These are phyloP conservation scores for Eutrigla gurnardus DNA, from an alignment of 2,797 vertebrate species.

Conservation along the genomic window DNA sequence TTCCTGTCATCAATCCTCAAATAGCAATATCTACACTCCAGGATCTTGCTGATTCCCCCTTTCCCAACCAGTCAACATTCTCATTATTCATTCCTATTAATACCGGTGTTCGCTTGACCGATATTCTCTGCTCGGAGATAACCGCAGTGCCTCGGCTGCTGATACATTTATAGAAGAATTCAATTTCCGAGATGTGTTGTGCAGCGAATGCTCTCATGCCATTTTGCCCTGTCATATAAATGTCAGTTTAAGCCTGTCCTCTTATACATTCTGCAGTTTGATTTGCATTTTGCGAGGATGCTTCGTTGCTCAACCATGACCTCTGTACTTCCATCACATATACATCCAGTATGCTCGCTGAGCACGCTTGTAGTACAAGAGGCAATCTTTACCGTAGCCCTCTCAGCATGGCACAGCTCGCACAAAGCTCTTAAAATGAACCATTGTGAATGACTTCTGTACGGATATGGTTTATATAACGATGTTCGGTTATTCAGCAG, in stretches of 20 bases:
- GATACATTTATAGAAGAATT: conserved; percentile 48
- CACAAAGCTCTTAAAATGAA: not conserved
- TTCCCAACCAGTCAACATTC: conserved; percentile 24
- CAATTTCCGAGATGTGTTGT: conserved; percentile 42
- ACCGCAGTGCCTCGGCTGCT: conserved; percentile 1
- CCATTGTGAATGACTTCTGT: not conserved
- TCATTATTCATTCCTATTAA: conserved; percentile 35
- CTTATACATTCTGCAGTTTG: conserved; percentile 22
- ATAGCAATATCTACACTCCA: conserved; percentile 8
- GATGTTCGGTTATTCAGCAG: not conserved
- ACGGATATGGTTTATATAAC: not conserved
- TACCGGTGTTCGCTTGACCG: conserved; percentile 23
- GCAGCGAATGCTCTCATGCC: conserved; percentile 12
- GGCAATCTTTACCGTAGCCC: not conserved
- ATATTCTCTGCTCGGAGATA: conserved; percentile 25
- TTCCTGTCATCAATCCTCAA: conserved; percentile 14
- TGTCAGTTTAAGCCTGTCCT: conserved; percentile 35
- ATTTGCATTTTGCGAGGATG: conserved; percentile 54
- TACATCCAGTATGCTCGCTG: not conserved
- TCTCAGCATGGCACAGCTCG: not conserved
- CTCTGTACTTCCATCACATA: conserved; percentile 11
- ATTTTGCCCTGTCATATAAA: conserved; percentile 33
- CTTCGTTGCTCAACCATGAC: conserved; percentile 21
- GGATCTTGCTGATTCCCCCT: conserved; percentile 2
- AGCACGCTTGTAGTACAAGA: not conserved